Evolutionary conservation across 2,888 invertebrate genomes (phyloP).

Genomic region (Diarsia dahlii): DNA sequence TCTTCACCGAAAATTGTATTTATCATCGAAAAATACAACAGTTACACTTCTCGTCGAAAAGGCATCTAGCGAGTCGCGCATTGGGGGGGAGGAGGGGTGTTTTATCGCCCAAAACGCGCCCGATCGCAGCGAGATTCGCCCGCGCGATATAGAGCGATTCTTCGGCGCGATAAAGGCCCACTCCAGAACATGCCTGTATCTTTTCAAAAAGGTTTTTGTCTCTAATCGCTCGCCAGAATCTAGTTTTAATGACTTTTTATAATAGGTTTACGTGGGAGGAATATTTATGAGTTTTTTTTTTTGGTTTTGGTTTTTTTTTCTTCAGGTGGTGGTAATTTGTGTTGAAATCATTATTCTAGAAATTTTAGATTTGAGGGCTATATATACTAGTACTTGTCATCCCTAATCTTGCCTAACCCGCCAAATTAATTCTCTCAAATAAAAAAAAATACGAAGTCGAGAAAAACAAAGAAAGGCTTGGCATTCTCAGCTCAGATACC

Average conservation of each 20-base stretch:
- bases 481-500: not conserved
- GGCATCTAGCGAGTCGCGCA: constrained; percentile 56
- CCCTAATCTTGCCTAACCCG: not conserved
- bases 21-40: constrained; percentile 37
- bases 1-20: constrained; percentile 18
- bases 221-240: constrained; percentile 78
- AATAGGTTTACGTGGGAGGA: constrained; percentile 76
- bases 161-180: constrained; percentile 75
- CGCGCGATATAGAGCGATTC: constrained; percentile 77
- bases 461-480: not conserved
- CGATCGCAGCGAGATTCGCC: constrained; percentile 78
- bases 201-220: constrained; percentile 83
- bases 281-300: constrained; percentile 67
- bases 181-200: constrained; percentile 80
- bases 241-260: constrained; percentile 82
- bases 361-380: not conserved
- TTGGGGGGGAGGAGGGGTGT: constrained; percentile 66
- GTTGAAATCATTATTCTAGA: not conserved
- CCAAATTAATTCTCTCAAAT: not conserved
- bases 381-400: not conserved
- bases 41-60: constrained; percentile 71
- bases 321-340: constrained; percentile 25
- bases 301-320: constrained; percentile 12
- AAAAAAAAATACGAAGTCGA: not conserved
- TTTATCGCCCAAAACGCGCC: constrained; percentile 83